Conservation (phyloP, 2,797 vertebrate species). For the Podarcis siculus region DNA sequence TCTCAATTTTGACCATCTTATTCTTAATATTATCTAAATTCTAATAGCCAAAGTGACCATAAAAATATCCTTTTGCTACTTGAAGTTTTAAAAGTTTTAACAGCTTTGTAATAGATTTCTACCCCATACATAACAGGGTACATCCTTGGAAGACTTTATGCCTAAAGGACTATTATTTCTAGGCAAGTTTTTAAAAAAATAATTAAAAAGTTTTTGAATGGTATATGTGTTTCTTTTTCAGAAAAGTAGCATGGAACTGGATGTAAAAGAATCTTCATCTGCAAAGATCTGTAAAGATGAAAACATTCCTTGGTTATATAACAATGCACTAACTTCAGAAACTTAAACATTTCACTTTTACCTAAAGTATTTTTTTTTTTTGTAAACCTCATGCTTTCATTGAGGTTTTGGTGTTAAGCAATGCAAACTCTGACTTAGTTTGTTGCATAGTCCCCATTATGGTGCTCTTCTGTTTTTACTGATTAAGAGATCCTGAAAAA, state of each 20-base stretch:
- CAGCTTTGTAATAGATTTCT: neutral
- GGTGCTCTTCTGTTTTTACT: neutral
- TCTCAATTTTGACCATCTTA: neutral
- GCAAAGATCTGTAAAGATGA: conserved; percentile 47
- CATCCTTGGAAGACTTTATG: neutral
- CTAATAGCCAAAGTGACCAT: neutral
- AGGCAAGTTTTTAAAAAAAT: neutral
- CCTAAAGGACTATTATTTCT: neutral
- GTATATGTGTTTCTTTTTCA: conserved; percentile 55
- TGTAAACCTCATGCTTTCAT: conserved; percentile 15
- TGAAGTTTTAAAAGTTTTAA: neutral
- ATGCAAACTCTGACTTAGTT: neutral
- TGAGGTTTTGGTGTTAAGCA: conserved; percentile 20
- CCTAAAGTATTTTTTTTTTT: conserved; percentile 27
- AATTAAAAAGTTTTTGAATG: neutral
- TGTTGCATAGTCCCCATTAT: neutral
- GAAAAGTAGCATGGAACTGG: conserved; percentile 51
- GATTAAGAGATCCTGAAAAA: neutral
- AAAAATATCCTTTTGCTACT: neutral
- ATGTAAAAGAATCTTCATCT: conserved; percentile 23
- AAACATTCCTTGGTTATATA: conserved; percentile 11
- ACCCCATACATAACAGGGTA: neutral
- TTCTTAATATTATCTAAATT: neutral
- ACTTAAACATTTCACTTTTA: neutral
- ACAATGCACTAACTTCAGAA: conserved; percentile 38